phyloP scores from a whole-genome alignment of 30 jellyfish, hydroid and myxozoan species.

The Catostylus mosaicus region DNA sequence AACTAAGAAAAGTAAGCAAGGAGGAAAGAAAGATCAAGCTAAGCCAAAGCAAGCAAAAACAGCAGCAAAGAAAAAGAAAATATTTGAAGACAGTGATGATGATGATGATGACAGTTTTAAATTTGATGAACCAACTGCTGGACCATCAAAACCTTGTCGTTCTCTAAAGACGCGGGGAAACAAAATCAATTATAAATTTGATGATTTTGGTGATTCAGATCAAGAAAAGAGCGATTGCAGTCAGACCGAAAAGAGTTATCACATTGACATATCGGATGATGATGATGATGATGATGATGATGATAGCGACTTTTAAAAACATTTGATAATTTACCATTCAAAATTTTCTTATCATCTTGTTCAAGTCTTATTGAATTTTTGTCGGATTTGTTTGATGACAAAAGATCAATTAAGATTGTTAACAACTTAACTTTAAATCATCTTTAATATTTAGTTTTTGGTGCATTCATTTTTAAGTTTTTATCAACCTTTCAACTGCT shows the following conservation, averaged over 20 bases:
- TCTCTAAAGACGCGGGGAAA: conserved; percentile 20
- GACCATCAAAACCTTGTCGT: conserved; percentile 36
- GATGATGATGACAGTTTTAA: conserved; percentile 78
- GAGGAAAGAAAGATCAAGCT: background rate
- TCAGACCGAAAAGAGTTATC: conserved; percentile 18
- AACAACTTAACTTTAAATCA: too few relatives aligned
- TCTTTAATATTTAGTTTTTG: too few relatives aligned
- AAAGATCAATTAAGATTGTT: too few relatives aligned
- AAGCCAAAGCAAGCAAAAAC: conserved; percentile 11
- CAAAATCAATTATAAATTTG: conserved; percentile 5
- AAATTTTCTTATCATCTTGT: too few relatives aligned
- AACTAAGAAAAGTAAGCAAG: background rate
- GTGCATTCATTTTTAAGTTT: too few relatives aligned
- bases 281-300: conserved; percentile 60
- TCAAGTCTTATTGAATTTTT: too few relatives aligned
- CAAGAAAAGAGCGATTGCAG: background rate
- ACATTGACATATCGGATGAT: conserved; percentile 49
- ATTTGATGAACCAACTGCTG: conserved; percentile 17
- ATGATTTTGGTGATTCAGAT: conserved; percentile 26
- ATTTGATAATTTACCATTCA: too few relatives aligned
- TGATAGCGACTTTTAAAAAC: conserved; percentile 55
- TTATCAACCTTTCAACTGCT: too few relatives aligned
- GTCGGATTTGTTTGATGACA: too few relatives aligned
- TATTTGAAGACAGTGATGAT: conserved; percentile 55
- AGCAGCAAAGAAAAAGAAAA: conserved; percentile 56